Evolutionary conservation across 2,797 vertebrate genomes (phyloP).

Genomic region (Strix occidentalis): DNA sequence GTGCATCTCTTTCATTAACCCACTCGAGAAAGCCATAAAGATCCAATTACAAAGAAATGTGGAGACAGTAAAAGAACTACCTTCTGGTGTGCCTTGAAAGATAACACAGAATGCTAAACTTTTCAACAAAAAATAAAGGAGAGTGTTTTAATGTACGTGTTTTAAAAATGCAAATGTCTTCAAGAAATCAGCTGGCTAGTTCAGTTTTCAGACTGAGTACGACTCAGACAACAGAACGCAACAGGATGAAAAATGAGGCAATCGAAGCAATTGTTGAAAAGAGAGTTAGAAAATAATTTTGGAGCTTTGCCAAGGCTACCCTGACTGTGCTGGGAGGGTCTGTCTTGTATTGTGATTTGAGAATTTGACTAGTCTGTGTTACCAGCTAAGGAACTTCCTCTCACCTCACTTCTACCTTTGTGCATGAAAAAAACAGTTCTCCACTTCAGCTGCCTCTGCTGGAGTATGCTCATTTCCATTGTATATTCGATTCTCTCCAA

Average conservation of each 20-base stretch:
- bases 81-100: background rate
- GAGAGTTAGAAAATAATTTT: background rate
- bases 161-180: background rate
- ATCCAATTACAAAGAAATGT: background rate
- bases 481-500: background rate
- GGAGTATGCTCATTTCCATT: rapidly evolving
- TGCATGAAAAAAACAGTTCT: background rate
- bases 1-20: background rate
- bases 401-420: background rate
- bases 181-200: too few species aligned
- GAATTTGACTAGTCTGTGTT: background rate
- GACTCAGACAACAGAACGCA: background rate
- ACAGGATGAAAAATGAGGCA: background rate
- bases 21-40: background rate
- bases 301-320: background rate
- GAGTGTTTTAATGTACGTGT: background rate
- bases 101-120: background rate
- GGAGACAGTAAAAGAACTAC: background rate
- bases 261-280: background rate
- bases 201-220: background rate
- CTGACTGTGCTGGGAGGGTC: background rate
- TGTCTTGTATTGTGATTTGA: rapidly evolving
- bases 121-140: background rate
- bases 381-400: background rate
- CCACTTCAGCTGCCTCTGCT: background rate